Evolutionary conservation across 2,888 invertebrate species (phyloP).

Genomic region (Lasiommata megera): DNA sequence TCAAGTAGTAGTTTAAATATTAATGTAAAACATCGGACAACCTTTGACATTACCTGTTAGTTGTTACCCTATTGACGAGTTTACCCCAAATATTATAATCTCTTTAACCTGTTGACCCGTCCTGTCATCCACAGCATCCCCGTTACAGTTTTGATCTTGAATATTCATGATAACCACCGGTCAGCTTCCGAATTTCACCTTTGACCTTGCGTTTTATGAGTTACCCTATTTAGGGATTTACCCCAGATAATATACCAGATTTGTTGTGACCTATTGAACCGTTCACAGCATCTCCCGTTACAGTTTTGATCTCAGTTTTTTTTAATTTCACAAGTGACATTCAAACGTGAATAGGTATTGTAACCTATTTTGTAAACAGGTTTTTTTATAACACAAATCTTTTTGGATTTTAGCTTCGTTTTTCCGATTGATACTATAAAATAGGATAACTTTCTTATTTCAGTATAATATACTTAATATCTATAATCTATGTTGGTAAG

Average conservation of each 20-base stretch:
- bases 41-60: background rate
- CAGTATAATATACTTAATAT: too few species aligned
- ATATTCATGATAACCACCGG: background rate
- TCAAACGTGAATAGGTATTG: background rate
- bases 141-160: conserved; percentile 2
- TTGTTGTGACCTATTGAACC: conserved; percentile 41
- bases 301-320: conserved; percentile 46
- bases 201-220: conserved; percentile 10
- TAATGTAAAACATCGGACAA: background rate
- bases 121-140: background rate
- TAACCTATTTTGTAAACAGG: background rate
- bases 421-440: too few species aligned
- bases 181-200: conserved; percentile 5
- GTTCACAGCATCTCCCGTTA: conserved; percentile 56
- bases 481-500: too few species aligned
- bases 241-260: conserved; percentile 38
- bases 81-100: background rate
- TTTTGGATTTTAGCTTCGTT: background rate
- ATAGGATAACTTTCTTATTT: too few species aligned
- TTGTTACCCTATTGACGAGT: background rate
- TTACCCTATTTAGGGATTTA: conserved; percentile 32
- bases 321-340: background rate
- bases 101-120: background rate
- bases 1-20: too few species aligned
- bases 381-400: background rate